A percentile compares a stretch with the other conserved stretches of the same genome.
phyloP scores from a whole-genome alignment of 1,140 invertebrate genomes.

The Myzus persicae region DNA sequence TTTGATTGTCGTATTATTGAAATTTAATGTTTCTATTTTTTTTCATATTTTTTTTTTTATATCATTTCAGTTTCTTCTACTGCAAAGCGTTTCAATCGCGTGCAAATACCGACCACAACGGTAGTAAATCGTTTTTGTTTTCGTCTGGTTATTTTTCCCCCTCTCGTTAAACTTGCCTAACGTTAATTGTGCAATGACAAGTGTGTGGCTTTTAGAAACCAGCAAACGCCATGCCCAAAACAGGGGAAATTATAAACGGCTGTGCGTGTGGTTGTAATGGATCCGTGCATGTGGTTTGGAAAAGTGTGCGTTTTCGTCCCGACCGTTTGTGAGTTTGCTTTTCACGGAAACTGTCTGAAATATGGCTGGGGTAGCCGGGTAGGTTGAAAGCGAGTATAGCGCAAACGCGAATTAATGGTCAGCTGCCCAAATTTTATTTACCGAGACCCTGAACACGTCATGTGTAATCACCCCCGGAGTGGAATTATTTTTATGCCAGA shows the following conservation, averaged over 20 bases:
- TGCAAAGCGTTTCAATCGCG: background rate
- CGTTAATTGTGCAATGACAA: constrained; percentile 8
- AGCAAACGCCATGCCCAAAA: background rate
- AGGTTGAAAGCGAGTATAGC: background rate
- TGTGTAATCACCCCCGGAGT: no score
- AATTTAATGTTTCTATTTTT: background rate
- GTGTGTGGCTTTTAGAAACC: constrained; percentile 24
- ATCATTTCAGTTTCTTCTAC: background rate
- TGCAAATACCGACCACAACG: background rate
- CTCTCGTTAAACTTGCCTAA: background rate
- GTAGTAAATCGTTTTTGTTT: background rate
- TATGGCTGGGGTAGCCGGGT: no score
- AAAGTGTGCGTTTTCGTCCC: background rate
- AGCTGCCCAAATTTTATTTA: background rate
- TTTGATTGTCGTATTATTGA: background rate
- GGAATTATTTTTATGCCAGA: background rate
- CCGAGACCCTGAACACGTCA: background rate
- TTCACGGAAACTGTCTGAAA: background rate
- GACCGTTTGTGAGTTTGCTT: background rate
- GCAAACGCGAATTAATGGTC: background rate
- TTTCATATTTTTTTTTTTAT: background rate
- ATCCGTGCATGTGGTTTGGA: constrained; percentile 13
- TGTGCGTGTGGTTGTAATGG: background rate
- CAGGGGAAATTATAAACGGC: background rate
- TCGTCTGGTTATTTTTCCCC: background rate